A percentile compares a stretch with the other conserved stretches of the same genome.
Conservation (phyloP, 2,113 vertebrate species). For the Opisthocomus hoazin region DNA sequence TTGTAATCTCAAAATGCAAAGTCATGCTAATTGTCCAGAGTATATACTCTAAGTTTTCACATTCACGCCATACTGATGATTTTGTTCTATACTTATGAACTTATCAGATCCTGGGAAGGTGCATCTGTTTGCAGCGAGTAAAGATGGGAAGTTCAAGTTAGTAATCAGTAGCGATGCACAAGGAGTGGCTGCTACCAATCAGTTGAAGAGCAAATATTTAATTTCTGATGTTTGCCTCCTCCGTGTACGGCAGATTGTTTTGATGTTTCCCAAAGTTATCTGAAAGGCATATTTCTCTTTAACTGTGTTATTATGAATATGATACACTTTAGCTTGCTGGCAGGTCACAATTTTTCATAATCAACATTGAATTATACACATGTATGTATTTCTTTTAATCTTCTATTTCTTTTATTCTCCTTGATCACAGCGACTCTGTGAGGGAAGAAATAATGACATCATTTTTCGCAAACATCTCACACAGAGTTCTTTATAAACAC, state of each 20-base stretch:
- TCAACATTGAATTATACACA: background rate
- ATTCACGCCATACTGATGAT: background rate
- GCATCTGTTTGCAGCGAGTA: background rate
- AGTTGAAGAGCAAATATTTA: background rate
- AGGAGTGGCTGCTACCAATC: background rate
- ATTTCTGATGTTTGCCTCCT: background rate
- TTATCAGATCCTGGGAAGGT: background rate
- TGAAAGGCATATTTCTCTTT: background rate
- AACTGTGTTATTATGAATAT: background rate
- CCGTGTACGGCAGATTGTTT: background rate
- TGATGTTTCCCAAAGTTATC: background rate
- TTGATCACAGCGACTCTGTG: background rate
- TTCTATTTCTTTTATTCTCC: constrained; percentile 38
- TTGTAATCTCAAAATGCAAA: background rate
- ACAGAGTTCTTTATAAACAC: background rate
- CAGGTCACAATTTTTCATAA: background rate
- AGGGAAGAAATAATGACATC: background rate
- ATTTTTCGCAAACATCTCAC: constrained; percentile 3
- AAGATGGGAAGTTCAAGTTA: background rate
- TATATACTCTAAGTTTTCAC: background rate
- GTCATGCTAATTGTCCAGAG: background rate
- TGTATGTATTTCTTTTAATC: constrained; percentile 7
- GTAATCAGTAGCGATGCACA: background rate
- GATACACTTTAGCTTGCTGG: background rate
- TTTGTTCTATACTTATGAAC: background rate